Evolutionary conservation across 2,888 invertebrate species (phyloP), one percentile per base, ranked within the genome.

Genomic region (Mimachlamys varia): DNA sequence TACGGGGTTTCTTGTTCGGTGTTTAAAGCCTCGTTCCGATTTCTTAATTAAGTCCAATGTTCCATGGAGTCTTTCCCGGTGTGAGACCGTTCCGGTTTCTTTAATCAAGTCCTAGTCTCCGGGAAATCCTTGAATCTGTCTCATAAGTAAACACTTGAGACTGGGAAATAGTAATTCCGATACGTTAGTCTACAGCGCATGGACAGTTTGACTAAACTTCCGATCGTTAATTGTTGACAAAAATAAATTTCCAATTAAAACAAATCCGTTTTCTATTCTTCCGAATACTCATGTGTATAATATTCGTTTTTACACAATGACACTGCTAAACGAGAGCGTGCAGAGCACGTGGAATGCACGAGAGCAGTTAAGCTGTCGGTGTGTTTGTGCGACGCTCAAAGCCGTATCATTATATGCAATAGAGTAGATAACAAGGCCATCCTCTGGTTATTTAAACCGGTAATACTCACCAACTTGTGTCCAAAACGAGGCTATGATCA

Each of bases 11-110:
- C 76, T 76, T 76, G 76, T 76, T 33, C 33, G 13, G 27, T 7
- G 76, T 76, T 76, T 76, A 76, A 76, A 33, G 13, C 76, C 76
- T 76, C 27, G 33, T 76, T 76, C 27, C 33, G 33, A 76, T 76
- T 76, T 76, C 76, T 76, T 76, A 76, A 76, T 76, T 22, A 76
- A 76, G 76, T 76, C 76, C 76, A 33, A 76, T 27, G 27, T 62
- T 33, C 33, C 33, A 76, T 76, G 76, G 27, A 4, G 10, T 27
- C 27, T 76, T 76, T 76, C 33, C 15, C 17, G 33, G 76, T 12
- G 33, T 76, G 13, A 33, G 76, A 33, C 33, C 33, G 13, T 76
- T 76, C 76, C 7, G 76, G 27, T 76, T n/a, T 27, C 10, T 76
- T 76, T 76, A 76, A 76, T 76, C 33, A 76, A 76, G 76, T 33